Evolutionary conservation across 2,888 invertebrate genomes (phyloP).

Genomic region (Noctuana brunneofusca): DNA sequence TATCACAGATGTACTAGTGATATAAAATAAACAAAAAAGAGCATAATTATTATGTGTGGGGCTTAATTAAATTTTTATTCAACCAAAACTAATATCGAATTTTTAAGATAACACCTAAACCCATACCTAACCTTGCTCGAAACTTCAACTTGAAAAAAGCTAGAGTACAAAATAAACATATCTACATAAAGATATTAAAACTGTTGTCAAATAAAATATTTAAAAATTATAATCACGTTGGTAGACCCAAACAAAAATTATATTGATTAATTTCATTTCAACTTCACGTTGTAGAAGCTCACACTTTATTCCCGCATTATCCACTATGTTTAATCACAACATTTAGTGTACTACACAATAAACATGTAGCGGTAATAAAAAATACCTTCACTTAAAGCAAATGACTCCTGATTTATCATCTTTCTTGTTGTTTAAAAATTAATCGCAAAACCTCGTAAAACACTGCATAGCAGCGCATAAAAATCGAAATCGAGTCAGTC

Average conservation of each 20-base stretch:
- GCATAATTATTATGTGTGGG: no score
- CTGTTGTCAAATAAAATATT: neutral
- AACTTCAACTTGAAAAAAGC: no score
- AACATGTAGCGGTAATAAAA: neutral
- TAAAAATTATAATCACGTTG: neutral
- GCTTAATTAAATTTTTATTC: no score
- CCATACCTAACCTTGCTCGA: no score
- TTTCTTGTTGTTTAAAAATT: neutral
- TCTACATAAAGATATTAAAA: neutral
- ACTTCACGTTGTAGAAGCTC: neutral
- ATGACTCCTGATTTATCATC: constrained; percentile 1
- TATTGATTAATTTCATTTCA: neutral
- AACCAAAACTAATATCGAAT: no score
- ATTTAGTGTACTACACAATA: neutral
- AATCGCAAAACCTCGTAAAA: neutral
- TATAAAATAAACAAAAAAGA: no score
- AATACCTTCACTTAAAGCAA: neutral
- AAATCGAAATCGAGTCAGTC: no score
- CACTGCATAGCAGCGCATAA: neutral
- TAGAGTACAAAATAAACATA: no score
- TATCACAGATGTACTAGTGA: no score
- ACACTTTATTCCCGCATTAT: neutral
- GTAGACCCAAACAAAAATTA: neutral
- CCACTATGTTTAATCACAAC: neutral
- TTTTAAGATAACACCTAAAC: no score